Evolutionary conservation across 2,113 vertebrate species (phyloP).

Genomic region (Holacanthus passer): DNA sequence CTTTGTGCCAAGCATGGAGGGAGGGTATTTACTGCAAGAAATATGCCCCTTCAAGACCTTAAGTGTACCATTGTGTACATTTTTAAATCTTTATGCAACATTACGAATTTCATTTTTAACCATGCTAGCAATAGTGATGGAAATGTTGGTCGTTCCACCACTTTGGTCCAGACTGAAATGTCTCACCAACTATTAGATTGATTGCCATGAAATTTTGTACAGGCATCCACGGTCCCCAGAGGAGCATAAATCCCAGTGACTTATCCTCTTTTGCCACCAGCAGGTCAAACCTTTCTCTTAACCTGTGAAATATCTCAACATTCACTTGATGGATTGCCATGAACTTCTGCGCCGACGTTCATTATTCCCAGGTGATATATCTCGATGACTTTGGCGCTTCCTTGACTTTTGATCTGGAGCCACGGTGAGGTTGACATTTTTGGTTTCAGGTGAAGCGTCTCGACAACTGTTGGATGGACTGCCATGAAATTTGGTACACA

Average conservation of each 20-base stretch:
- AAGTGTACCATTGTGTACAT: background rate
- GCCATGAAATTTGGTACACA: background rate
- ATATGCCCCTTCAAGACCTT: background rate
- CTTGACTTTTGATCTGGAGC: background rate
- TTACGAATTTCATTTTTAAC: background rate
- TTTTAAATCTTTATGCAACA: background rate
- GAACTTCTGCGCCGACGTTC: background rate
- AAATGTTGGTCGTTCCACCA: background rate
- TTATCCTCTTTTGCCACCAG: background rate
- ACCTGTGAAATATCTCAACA: background rate
- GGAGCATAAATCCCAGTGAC: background rate
- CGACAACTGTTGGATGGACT: background rate
- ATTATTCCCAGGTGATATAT: background rate
- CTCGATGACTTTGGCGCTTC: background rate
- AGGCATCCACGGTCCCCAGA: background rate
- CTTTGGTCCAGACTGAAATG: background rate
- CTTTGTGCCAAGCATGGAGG: slow-evolving; percentile 54
- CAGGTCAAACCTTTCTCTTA: background rate
- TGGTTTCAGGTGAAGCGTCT: background rate
- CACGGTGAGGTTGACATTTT: background rate
- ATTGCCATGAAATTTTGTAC: background rate
- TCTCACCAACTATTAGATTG: background rate
- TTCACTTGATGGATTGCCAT: background rate
- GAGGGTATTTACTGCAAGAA: slow-evolving; percentile 43
- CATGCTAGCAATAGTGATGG: background rate